These are phyloP conservation scores for Tetramorium simillimum DNA, from an alignment of 1,140 invertebrate species.

Conservation along the genomic window DNA sequence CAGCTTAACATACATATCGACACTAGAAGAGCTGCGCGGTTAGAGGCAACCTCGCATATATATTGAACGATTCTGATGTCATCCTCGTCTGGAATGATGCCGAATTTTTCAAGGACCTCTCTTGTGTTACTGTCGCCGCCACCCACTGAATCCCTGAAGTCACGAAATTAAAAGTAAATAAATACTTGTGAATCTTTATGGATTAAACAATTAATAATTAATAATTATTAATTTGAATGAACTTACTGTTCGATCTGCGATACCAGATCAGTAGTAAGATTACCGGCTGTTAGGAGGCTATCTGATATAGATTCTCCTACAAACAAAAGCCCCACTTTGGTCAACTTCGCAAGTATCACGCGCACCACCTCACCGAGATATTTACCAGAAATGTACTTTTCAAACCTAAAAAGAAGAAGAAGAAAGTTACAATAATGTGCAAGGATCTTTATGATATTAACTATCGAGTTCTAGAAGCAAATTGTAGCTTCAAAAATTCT, in stretches of 20 bases:
- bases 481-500: background rate
- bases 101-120: constrained; percentile 83
- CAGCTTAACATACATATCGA: constrained; percentile 88
- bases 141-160: constrained; percentile 83
- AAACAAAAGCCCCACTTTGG: constrained; percentile 87
- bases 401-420: constrained; percentile 85
- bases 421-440: constrained; percentile 14
- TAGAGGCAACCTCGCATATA: constrained; percentile 91
- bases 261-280: constrained; percentile 90
- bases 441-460: background rate
- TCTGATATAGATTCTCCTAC: constrained; percentile 80
- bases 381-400: constrained; percentile 90
- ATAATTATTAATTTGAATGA: background rate
- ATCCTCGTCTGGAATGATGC: constrained; percentile 85
- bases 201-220: background rate
- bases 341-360: constrained; percentile 86
- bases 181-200: background rate
- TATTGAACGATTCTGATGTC: constrained; percentile 92
- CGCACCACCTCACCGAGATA: constrained; percentile 89
- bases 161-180: background rate
- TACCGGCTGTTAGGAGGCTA: constrained; percentile 83
- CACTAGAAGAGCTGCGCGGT: constrained; percentile 92
- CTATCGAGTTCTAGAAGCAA: background rate
- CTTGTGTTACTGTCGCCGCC: constrained; percentile 81
- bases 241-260: constrained; percentile 90